A percentile compares a stretch with the other conserved stretches of the same genome.
These are phyloP conservation scores for Hirundo rustica DNA, from an alignment of 2,797 vertebrate species.

Conservation along the genomic window DNA sequence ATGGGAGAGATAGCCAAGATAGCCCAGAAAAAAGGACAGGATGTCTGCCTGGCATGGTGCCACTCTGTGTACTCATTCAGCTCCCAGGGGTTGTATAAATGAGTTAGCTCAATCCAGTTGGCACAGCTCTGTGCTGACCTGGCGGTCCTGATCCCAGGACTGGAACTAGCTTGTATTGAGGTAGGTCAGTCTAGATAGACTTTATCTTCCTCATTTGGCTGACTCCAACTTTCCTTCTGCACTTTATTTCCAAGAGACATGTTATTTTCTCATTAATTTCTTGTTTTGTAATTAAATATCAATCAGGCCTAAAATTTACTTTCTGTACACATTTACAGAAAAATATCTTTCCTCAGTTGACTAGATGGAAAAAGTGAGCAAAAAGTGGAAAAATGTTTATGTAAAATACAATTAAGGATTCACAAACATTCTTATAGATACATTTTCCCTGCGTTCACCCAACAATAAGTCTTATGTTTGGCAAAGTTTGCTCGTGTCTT, in stretches of 20 bases:
- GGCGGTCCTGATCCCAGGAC: background rate
- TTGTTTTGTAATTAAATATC: background rate
- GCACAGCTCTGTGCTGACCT: conserved; percentile 25
- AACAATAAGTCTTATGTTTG: background rate
- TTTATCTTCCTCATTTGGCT: background rate
- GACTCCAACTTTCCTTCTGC: background rate
- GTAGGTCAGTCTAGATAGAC: background rate
- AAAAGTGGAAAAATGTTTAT: background rate
- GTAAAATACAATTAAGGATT: background rate
- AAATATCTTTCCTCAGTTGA: background rate
- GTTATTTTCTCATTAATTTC: background rate
- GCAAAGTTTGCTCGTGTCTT: background rate
- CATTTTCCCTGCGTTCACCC: background rate
- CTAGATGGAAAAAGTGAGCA: background rate
- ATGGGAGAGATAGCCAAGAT: conserved; percentile 12
- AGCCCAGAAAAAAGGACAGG: conserved; percentile 42
- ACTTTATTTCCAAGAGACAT: background rate
- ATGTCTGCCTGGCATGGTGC: conserved; percentile 23
- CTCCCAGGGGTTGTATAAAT: conserved; percentile 13
- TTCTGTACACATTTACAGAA: background rate
- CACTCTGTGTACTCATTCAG: background rate
- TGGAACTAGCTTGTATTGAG: background rate
- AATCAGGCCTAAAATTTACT: background rate
- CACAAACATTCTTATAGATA: background rate
- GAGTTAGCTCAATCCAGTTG: conserved; percentile 17